Conservation (phyloP, 2,797 vertebrate genomes). For the Xerus rutilus region DNA sequence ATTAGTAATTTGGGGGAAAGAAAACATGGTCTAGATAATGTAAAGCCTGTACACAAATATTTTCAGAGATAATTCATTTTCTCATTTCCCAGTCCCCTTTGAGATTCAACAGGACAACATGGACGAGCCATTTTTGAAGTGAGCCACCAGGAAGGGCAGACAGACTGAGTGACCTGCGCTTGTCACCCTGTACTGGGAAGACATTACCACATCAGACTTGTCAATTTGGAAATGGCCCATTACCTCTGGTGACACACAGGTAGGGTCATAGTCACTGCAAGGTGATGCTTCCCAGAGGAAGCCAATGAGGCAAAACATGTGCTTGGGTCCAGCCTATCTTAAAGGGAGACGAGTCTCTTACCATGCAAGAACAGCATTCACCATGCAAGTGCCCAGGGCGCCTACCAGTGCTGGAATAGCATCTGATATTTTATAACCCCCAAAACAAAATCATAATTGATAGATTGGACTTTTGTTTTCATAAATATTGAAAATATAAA, state of each 20-base stretch:
- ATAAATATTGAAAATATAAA: background rate
- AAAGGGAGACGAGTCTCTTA: background rate
- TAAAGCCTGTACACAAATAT: too few relatives aligned
- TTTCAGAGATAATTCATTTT: background rate
- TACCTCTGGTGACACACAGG: background rate
- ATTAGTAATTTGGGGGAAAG: background rate
- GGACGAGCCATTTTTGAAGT: background rate
- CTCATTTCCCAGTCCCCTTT: background rate
- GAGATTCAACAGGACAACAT: background rate
- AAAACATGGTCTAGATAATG: background rate
- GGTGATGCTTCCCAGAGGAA: background rate
- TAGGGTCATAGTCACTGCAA: background rate
- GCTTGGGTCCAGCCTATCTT: background rate
- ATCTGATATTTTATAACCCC: background rate
- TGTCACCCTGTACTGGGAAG: background rate
- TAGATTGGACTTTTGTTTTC: background rate
- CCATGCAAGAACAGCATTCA: background rate
- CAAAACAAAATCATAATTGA: background rate
- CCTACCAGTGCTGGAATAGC: background rate
- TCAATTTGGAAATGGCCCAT: background rate
- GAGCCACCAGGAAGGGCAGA: background rate
- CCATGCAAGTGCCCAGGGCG: too few relatives aligned
- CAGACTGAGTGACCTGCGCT: background rate
- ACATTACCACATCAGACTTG: too few relatives aligned
- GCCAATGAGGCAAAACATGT: too few relatives aligned